Base-by-base conservation (phyloP, 2,888 invertebrate species). In the Hanleya hanleyi region DNA sequence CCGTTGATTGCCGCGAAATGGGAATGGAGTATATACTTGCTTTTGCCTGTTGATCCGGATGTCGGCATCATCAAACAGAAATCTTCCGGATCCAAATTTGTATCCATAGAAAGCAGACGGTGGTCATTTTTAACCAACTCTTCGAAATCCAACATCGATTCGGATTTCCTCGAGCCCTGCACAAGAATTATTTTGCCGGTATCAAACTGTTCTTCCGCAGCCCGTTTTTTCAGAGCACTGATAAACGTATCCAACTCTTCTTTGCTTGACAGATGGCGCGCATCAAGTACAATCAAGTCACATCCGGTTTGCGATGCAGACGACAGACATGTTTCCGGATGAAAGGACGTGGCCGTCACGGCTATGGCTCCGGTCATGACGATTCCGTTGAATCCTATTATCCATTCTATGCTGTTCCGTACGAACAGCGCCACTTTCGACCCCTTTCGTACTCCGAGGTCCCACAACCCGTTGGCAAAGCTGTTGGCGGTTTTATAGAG, bases 401-500 rank as follows among this genome's bases (percentile, higher is more conserved):
- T 18, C 38, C 41, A 69, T 35, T 66, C 70, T 2, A 41, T 29
- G 29, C 62, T 51, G 37, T 65, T 73, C 4, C 26, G 38, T 9
- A 38, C 66, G 9, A 26, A 49, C 15, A 75, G n/a, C 5, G 62
- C 50, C 7, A 75, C 38, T 15, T 51, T 35, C 32, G 73, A 69
- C 7, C 73, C 70, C n/a, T 61, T 57, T 6, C 69, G 5, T 18
- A 75, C 29, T 18, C 73, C 69, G 3, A 35, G 38, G 5, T 29
- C 15, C 15, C 69, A 12, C 12, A 75, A 33, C 15, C 64, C 64
- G 37, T 61, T 67, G 5, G 69, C 72, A 15, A 75, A 47, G 26
- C 15, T n/a, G 15, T 29, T 29, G 3, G 75, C 37, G 15, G 67
- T 51, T 9, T 26, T 12, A 22, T 51, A 61, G 32, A 71, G 61